Percentiles rank a stretch among this genome's conserved stretches.
Evolutionary conservation across 2,888 invertebrate species (phyloP).

Genomic region (Andricus curvator): DNA sequence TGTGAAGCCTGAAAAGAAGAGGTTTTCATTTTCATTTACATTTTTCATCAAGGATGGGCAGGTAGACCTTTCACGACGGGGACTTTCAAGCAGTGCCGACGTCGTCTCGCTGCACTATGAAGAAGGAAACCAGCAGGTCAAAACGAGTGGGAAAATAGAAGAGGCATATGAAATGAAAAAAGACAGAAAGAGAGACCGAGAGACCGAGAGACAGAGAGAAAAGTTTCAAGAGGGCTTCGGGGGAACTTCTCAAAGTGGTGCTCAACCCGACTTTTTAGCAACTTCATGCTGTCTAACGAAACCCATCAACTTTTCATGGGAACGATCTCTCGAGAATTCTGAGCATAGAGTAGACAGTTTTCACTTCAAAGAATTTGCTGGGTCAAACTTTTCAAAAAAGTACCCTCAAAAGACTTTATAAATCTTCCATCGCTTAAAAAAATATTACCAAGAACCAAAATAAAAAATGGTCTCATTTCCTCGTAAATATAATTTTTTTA

Average conservation of each 20-base stretch:
- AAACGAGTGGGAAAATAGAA: constrained; percentile 31
- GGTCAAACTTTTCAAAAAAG: no score
- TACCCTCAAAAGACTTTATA: not conserved
- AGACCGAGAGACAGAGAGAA: not conserved
- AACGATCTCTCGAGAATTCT: constrained; percentile 1
- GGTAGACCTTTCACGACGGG: constrained; percentile 6
- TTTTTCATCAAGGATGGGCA: constrained; percentile 6
- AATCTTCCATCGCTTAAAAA: not conserved
- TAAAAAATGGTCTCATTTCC: not conserved
- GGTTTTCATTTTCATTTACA: constrained; percentile 6
- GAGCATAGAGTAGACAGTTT: no score
- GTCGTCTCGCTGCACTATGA: constrained; percentile 2
- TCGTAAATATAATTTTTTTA: not conserved
- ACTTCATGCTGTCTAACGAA: not conserved
- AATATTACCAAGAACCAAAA: not conserved
- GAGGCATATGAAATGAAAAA: constrained; percentile 6
- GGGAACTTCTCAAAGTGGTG: constrained; percentile 11
- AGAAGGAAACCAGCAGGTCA: constrained; percentile 35
- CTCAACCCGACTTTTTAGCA: constrained; percentile 6
- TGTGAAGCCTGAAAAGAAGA: constrained; percentile 1
- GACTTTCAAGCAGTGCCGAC: constrained; percentile 13
- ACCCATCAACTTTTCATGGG: constrained; percentile 17
- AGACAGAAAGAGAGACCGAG: not conserved
- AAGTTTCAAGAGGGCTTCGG: constrained; percentile 6
- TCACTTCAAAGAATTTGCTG: not conserved